Percentiles rank a stretch among this genome's conserved stretches.
Conservation (phyloP, 2,797 vertebrate species). For the Mareca strepera region DNA sequence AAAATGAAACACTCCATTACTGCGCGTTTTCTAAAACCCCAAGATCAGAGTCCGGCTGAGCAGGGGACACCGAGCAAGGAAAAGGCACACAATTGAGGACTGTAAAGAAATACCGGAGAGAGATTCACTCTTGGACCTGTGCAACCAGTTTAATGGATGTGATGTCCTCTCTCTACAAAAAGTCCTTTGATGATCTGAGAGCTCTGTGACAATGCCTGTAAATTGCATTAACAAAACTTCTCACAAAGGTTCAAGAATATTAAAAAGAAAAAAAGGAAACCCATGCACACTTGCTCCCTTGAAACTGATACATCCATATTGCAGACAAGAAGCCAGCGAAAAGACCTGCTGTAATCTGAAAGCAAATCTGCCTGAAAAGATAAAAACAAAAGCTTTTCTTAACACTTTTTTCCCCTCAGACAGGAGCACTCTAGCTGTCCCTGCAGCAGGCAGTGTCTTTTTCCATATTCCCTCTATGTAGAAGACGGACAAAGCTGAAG, state of each 20-base stretch:
- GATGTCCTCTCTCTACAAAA: conserved; percentile 46
- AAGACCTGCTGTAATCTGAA: conserved; percentile 43
- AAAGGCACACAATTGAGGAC: background rate
- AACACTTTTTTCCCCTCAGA: background rate
- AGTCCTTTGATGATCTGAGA: conserved; percentile 68
- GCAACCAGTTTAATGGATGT: conserved; percentile 30
- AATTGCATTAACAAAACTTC: conserved; percentile 70
- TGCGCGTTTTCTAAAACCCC: background rate
- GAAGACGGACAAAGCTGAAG: background rate
- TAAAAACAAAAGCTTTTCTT: conserved; percentile 60
- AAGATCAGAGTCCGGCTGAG: background rate
- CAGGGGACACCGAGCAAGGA: accelerated
- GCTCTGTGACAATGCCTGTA: conserved; percentile 58
- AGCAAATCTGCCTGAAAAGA: background rate
- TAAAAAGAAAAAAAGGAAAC: background rate
- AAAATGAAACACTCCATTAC: background rate
- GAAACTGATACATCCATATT: conserved; percentile 51
- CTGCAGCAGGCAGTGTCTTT: conserved; percentile 7
- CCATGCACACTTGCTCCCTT: conserved; percentile 29
- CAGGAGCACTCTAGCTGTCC: background rate
- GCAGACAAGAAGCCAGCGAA: conserved; percentile 18
- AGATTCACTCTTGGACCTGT: conserved; percentile 14
- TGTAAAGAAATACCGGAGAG: background rate
- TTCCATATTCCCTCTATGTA: background rate
- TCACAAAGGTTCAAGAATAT: conserved; percentile 59